Evolutionary conservation across 2,888 invertebrate species (phyloP).

Genomic region (Drosophila conformis): DNA sequence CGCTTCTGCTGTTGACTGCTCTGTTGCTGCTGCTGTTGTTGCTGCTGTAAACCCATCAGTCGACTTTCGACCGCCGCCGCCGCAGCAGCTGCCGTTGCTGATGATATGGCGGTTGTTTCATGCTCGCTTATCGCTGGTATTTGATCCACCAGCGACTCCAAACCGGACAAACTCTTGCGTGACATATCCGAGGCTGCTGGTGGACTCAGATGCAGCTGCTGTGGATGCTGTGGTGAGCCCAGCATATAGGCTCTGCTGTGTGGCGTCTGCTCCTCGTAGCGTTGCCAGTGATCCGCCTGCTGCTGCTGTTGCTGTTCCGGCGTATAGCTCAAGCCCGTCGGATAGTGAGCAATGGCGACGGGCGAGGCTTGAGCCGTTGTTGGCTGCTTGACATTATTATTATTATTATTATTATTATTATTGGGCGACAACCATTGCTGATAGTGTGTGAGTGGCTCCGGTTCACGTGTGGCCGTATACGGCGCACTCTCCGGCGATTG

Average conservation of each 20-base stretch:
- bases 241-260: slow-evolving; percentile 47
- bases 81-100: slow-evolving; percentile 65
- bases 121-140: slow-evolving; percentile 94
- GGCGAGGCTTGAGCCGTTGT: slow-evolving; percentile 22
- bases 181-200: slow-evolving; percentile 88
- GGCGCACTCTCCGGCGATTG: slow-evolving; percentile 37
- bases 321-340: slow-evolving; percentile 3
- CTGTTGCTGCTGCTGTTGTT: slow-evolving; percentile 56
- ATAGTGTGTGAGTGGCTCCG: slow-evolving; percentile 23
- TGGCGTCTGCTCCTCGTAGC: slow-evolving; percentile 55
- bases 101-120: slow-evolving; percentile 81
- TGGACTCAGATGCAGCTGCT: slow-evolving; percentile 51
- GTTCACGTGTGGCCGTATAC: slow-evolving; percentile 32
- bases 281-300: slow-evolving; percentile 53
- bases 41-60: slow-evolving; percentile 69
- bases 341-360: slow-evolving; percentile 18
- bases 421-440: slow-evolving; percentile 26
- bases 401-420: slow-evolving; percentile 49
- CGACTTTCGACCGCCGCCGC: slow-evolving; percentile 77
- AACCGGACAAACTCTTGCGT: slow-evolving; percentile 93
- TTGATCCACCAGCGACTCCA: slow-evolving; percentile 95
- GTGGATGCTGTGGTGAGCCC: slow-evolving; percentile 40
- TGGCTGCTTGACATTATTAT: slow-evolving; percentile 33
- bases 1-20: slow-evolving; percentile 47
- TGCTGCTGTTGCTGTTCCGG: slow-evolving; percentile 22